These are phyloP conservation scores for Odontomyia ornata DNA, from an alignment of 2,888 invertebrate genomes.

Conservation along the genomic window DNA sequence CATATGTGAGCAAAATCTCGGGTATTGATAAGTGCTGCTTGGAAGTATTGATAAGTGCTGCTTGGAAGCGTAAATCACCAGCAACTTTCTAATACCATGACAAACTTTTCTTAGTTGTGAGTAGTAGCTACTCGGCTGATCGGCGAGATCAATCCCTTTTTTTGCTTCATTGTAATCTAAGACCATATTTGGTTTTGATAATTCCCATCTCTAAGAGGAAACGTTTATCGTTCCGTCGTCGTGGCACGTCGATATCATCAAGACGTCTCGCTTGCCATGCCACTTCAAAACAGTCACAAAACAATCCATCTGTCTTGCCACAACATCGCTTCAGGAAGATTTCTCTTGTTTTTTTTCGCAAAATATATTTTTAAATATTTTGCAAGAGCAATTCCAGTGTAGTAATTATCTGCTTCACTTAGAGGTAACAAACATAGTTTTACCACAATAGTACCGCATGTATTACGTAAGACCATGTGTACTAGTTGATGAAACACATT, in stretches of 20 bases:
- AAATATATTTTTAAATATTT: not conserved
- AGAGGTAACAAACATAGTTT: not conserved
- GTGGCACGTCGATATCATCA: too few relatives aligned
- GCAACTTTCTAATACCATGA: not conserved
- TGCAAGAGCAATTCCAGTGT: not conserved
- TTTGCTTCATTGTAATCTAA: not conserved
- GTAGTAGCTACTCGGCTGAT: not conserved
- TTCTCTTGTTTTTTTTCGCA: not conserved
- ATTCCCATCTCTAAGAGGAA: not conserved
- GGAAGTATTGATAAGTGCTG: too few relatives aligned
- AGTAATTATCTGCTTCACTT: not conserved
- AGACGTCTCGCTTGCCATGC: not conserved
- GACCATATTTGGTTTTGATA: not conserved
- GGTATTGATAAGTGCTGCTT: too few relatives aligned
- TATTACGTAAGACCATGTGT: too few relatives aligned
- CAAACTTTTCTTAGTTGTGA: not conserved
- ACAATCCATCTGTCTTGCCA: not conserved
- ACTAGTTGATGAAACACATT: too few relatives aligned
- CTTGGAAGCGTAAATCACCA: too few relatives aligned
- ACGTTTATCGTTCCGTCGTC: too few relatives aligned
- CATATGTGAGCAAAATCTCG: too few relatives aligned
- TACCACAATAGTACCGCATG: too few relatives aligned
- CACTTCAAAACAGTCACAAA: slow-evolving; percentile 10
- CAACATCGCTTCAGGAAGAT: not conserved
- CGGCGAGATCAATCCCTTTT: slow-evolving; percentile 1